phyloP scores from a whole-genome alignment of 2,888 invertebrate species.

The Abscondita cerata region DNA sequence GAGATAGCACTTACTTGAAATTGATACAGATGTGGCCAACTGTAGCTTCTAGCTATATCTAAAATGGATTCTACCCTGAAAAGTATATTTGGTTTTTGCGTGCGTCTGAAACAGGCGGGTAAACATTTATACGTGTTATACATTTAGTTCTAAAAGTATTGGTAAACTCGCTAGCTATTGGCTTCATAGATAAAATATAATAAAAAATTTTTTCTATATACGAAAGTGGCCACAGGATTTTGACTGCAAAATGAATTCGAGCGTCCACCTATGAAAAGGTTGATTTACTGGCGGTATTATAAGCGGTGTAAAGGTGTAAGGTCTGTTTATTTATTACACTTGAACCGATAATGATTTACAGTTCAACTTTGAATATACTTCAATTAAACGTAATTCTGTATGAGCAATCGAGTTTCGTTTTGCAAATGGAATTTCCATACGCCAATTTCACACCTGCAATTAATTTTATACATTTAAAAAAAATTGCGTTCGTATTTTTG shows the following conservation, averaged over 20 bases:
- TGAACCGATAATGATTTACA: slow-evolving; percentile 5
- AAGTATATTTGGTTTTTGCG: slow-evolving; percentile 34
- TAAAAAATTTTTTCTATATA: not conserved
- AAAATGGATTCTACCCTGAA: slow-evolving; percentile 32
- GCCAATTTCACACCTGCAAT: slow-evolving; percentile 10
- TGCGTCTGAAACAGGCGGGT: slow-evolving; percentile 28
- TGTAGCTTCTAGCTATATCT: slow-evolving; percentile 35
- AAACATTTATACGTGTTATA: slow-evolving; percentile 24
- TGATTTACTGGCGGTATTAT: not conserved
- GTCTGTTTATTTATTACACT: slow-evolving; percentile 9
- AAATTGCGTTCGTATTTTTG: too few species aligned
- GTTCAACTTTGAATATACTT: slow-evolving; percentile 5
- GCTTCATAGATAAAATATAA: slow-evolving; percentile 5
- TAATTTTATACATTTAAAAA: slow-evolving; percentile 3
- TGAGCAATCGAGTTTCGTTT: not conserved
- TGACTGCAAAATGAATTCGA: not conserved
- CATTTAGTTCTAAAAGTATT: slow-evolving; percentile 5
- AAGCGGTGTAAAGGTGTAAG: not conserved
- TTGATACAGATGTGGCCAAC: slow-evolving; percentile 37
- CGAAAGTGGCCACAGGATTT: not conserved
- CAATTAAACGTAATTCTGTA: slow-evolving; percentile 5
- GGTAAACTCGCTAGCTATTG: slow-evolving; percentile 3
- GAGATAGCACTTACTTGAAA: slow-evolving; percentile 35
- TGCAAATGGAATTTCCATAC: not conserved
- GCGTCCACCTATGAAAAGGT: not conserved